phyloP scores from a whole-genome alignment of 2,113 vertebrate species.

The Polyodon spathula region DNA sequence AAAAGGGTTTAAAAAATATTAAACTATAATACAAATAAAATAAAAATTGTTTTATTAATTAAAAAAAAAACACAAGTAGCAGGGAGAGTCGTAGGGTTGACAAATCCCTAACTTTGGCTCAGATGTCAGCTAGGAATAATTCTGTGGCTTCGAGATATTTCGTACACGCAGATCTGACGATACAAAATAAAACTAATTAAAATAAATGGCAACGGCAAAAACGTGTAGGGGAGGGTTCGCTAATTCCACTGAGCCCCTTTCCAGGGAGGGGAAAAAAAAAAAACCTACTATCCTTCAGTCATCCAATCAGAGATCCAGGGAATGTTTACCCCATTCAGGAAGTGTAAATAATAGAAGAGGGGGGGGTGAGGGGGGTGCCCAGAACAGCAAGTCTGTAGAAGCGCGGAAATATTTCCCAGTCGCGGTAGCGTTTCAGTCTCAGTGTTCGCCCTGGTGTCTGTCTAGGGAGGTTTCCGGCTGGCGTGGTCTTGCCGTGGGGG shows the following conservation, averaged over 20 bases:
- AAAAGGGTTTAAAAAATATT: neutral
- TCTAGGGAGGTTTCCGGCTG: conserved; percentile 51
- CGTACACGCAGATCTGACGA: conserved; percentile 1
- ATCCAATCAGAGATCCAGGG: conserved; percentile 49
- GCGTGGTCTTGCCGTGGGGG: conserved; percentile 58
- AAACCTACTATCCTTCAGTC: conserved; percentile 63
- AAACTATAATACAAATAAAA: conserved; percentile 59
- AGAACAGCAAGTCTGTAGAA: conserved; percentile 31
- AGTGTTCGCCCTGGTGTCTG: conserved; percentile 47
- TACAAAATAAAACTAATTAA: neutral
- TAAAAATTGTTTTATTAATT: conserved; percentile 52
- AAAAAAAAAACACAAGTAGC: conserved; percentile 49
- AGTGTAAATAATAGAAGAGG: conserved; percentile 59
- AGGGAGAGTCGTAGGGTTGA: conserved; percentile 12
- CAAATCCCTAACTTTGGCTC: conserved; percentile 47
- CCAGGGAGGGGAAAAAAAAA: conserved; percentile 41
- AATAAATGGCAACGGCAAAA: conserved; percentile 34
- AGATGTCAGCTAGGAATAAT: conserved; percentile 53
- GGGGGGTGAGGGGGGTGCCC: too few relatives aligned
- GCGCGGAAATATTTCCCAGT: conserved; percentile 23
- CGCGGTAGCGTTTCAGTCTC: conserved; percentile 39
- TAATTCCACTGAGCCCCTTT: conserved; percentile 48
- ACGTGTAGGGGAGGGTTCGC: conserved; percentile 6
- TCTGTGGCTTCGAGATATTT: conserved; percentile 29
- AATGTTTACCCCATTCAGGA: conserved; percentile 71